Evolutionary conservation across 2,888 invertebrate genomes (phyloP), one percentile per base, ranked within the genome.

Genomic region (Thelaira solivaga): DNA sequence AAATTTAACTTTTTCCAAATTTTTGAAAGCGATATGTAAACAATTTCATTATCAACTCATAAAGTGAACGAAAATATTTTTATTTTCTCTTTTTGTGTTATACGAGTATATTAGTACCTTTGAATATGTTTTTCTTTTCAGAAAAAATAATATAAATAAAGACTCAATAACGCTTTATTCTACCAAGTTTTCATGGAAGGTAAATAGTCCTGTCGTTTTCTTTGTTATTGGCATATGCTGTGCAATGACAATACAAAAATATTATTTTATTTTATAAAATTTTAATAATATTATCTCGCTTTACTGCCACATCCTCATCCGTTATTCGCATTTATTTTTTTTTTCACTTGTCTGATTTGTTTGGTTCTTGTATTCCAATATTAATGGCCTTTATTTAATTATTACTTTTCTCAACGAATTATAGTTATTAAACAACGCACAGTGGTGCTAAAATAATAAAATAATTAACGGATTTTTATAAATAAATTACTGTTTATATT

Each of bases 281-380:
- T 43, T 61, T 26, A 34, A 43, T 43, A 68, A 47, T 24, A 34
- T 31, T 39, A 72, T 53, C 45, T 39, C 29, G 20, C 72, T 64
- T 64, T 45, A n/a, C 34, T 59, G 16, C 39, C 20, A 39, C 22
- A 26, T 20, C 39, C 20, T 39, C 31, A 43, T 53, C 22, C 18
- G 16, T 41, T 20, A 41, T 24, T 39, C 6, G 47, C 31, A 22
- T 41, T 45, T 47, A 11, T 62, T 59, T 11, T 16, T 16, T 29
- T 59, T 47, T 45, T 55, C 13, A 22, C 39, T 22, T 47, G 13
- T 6, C 29, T 34, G 22, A 18, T 47, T 61, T 53, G 20, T 22
- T 43, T 53, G 10, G 8, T 11, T 34, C 34, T 31, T 53, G 5
- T 62, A n/a, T n/a, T n/a, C n/a, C n/a, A n/a, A n/a, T n/a, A n/a